Percentiles rank a stretch among this genome's conserved stretches.
Conservation (phyloP, 1,140 invertebrate species). For the Diprion similis region DNA sequence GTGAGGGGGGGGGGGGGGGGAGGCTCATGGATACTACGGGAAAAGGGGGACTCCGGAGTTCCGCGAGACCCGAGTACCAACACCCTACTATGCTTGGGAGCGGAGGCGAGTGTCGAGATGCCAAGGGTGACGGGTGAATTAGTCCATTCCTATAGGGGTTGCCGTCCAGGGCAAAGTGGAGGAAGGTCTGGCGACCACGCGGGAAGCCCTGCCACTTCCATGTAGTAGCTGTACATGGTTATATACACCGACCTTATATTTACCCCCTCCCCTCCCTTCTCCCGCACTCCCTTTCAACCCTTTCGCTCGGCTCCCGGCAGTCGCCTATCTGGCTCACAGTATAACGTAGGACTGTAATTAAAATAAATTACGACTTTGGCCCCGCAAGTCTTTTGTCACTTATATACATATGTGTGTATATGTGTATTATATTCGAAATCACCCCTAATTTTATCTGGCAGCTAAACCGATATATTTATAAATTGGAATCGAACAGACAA, state of each 20-base stretch:
- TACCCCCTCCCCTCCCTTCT: not conserved
- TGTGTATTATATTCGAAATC: too few species aligned
- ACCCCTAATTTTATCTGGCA: too few species aligned
- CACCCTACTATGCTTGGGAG: constrained; percentile 34
- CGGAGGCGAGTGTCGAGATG: constrained; percentile 34
- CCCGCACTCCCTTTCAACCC: constrained; percentile 50
- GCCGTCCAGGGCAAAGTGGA: constrained; percentile 30
- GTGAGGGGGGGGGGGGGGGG: constrained; percentile 8
- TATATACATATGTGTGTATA: not conserved
- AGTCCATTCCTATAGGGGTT: constrained; percentile 49
- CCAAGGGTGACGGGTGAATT: constrained; percentile 59
- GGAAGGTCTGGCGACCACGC: constrained; percentile 8
- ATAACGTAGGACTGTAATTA: constrained; percentile 62
- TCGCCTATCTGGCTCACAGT: constrained; percentile 39
- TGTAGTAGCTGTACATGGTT: not conserved
- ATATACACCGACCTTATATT: not conserved
- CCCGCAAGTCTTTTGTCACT: constrained; percentile 23
- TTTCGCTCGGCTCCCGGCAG: constrained; percentile 48
- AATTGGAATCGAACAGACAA: too few species aligned
- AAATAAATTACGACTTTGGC: constrained; percentile 59
- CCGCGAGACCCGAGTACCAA: too few species aligned
- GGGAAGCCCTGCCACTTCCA: not conserved
- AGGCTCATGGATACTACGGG: constrained; percentile 5
- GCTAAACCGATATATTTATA: too few species aligned
- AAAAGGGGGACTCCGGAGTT: not conserved